Conservation (phyloP, 2,113 vertebrate genomes). For the Perca flavescens region DNA sequence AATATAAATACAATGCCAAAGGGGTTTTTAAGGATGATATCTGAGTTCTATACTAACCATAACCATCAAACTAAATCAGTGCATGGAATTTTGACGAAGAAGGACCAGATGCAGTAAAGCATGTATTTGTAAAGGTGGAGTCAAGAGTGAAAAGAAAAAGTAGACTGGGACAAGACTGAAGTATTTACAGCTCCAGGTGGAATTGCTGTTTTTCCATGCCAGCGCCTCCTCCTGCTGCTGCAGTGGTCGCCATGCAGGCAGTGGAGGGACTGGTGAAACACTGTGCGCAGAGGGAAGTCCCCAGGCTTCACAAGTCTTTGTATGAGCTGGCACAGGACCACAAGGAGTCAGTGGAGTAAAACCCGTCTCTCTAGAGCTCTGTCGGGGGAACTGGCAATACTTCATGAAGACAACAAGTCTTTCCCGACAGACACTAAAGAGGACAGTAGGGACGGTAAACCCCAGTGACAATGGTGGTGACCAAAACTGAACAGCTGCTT, state of each 20-base stretch:
- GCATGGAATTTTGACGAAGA: neutral
- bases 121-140: neutral
- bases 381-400: neutral
- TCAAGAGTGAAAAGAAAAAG: conserved; percentile 8
- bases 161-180: conserved; percentile 5
- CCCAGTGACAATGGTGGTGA: neutral
- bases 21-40: neutral
- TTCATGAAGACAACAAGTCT: neutral
- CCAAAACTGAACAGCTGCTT: neutral
- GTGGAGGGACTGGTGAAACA: conserved; percentile 4
- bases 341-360: neutral
- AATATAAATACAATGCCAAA: neutral
- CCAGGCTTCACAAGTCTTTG: conserved; percentile 19
- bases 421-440: neutral
- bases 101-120: neutral
- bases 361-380: neutral
- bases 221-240: conserved; percentile 19
- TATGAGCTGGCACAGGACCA: conserved; percentile 4
- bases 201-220: conserved; percentile 40
- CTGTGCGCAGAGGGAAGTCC: neutral
- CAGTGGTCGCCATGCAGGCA: neutral
- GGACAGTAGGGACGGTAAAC: neutral
- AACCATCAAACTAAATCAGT: conserved; percentile 4
- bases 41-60: neutral
- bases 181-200: conserved; percentile 32